Evolutionary conservation across 2,888 invertebrate genomes (phyloP).

Genomic region (Leptarthrus brevirostris): DNA sequence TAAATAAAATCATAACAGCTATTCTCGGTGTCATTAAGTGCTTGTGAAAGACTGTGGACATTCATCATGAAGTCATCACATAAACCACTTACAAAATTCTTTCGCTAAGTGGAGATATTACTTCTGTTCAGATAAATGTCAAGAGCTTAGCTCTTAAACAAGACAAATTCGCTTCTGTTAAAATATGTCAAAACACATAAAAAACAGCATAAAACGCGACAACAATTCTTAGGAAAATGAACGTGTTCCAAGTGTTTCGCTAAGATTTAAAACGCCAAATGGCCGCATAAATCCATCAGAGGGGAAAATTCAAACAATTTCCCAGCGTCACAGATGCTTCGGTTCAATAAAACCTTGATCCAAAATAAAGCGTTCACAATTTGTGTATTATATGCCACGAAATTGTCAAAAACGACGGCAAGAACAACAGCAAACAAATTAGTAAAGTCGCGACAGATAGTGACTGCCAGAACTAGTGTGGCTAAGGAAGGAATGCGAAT

Average conservation of each 20-base stretch:
- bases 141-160: conserved; percentile 9
- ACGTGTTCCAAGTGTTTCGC: neutral
- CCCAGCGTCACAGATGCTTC: conserved; percentile 34
- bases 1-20: neutral
- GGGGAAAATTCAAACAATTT: conserved; percentile 43
- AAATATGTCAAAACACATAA: conserved; percentile 29
- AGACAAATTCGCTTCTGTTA: conserved; percentile 37
- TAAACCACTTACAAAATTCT: conserved; percentile 38
- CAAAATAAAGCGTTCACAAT: conserved; percentile 37
- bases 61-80: conserved; percentile 31
- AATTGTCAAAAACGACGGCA: too few species aligned
- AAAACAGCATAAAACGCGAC: neutral
- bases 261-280: conserved; percentile 31
- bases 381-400: too few species aligned
- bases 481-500: neutral
- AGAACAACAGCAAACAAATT: conserved; percentile 1
- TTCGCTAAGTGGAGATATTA: conserved; percentile 34
- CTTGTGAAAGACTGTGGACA: conserved; percentile 24
- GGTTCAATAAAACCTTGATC: conserved; percentile 36
- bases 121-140: conserved; percentile 42
- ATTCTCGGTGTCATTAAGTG: conserved; percentile 24
- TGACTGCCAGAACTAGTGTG: neutral
- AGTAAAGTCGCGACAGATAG: conserved; percentile 17
- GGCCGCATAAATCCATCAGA: conserved; percentile 45
- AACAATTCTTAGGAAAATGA: conserved; percentile 12